Conservation (phyloP, 2,888 invertebrate species). For the Lissonota sp. region DNA sequence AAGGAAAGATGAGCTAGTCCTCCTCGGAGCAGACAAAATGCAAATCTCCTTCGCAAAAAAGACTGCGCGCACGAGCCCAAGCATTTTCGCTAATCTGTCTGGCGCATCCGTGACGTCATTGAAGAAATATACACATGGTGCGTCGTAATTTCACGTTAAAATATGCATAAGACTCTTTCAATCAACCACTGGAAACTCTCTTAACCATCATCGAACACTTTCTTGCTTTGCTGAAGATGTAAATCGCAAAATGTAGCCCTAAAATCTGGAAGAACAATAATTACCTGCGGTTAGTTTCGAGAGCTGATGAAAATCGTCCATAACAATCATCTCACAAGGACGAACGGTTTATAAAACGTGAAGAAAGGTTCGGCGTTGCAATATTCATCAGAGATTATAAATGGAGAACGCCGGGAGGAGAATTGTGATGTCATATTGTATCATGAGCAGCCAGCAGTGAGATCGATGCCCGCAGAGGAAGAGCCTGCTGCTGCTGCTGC, state of each 20-base stretch:
- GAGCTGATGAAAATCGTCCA: background rate
- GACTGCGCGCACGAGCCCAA: conserved; percentile 67
- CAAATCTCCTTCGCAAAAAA: conserved; percentile 73
- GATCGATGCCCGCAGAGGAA: conserved; percentile 54
- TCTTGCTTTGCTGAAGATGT: background rate
- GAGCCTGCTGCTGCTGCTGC: conserved; percentile 12
- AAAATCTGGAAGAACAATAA: too few relatives aligned
- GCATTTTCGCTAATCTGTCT: conserved; percentile 80
- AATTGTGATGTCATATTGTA: background rate
- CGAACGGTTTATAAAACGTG: conserved; percentile 25
- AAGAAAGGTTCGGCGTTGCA: conserved; percentile 27
- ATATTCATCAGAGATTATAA: background rate
- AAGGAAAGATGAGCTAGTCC: conserved; percentile 59
- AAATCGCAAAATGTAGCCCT: background rate
- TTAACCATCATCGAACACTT: background rate
- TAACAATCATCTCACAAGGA: background rate
- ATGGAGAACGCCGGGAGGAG: background rate
- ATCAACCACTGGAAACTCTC: conserved; percentile 3
- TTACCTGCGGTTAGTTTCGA: too few relatives aligned
- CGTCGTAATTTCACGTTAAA: too few relatives aligned
- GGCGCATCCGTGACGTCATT: conserved; percentile 80
- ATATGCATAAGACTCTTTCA: background rate
- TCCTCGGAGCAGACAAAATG: conserved; percentile 77
- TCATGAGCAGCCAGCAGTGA: conserved; percentile 32
- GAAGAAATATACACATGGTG: too few relatives aligned